Evolutionary conservation across 2,797 vertebrate species (phyloP).

Genomic region (Vultur gryphus): DNA sequence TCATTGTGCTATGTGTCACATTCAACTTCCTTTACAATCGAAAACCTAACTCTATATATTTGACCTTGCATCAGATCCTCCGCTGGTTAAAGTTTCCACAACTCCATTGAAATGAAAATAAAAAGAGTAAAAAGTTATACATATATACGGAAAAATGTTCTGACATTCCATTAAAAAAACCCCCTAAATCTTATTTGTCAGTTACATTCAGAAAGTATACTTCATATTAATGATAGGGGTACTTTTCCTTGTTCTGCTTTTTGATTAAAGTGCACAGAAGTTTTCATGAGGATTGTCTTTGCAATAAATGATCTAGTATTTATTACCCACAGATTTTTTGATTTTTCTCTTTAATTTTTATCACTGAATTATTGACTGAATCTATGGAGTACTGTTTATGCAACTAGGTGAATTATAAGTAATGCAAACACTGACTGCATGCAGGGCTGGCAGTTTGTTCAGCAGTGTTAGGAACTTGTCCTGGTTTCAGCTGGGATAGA

Average conservation of each 20-base stretch:
- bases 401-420: neutral
- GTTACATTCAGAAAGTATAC: neutral
- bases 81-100: neutral
- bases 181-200: neutral
- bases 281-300: neutral
- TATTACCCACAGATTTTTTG: neutral
- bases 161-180: neutral
- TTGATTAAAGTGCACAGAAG: neutral
- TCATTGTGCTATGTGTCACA: neutral
- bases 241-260: neutral
- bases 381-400: neutral
- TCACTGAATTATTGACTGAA: neutral
- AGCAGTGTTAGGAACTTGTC: too few species aligned
- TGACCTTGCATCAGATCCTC: neutral
- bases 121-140: neutral
- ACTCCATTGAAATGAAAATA: neutral
- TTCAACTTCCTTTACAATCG: neutral
- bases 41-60: neutral
- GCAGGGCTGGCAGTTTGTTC: neutral
- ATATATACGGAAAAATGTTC: neutral
- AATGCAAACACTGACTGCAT: neutral
- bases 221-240: neutral
- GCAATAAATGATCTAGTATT: neutral
- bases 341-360: neutral
- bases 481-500: too few species aligned